Evolutionary conservation across 1,140 invertebrate species (phyloP), one percentile per base, ranked within the genome.

Genomic region (Lasaia peninsularis): DNA sequence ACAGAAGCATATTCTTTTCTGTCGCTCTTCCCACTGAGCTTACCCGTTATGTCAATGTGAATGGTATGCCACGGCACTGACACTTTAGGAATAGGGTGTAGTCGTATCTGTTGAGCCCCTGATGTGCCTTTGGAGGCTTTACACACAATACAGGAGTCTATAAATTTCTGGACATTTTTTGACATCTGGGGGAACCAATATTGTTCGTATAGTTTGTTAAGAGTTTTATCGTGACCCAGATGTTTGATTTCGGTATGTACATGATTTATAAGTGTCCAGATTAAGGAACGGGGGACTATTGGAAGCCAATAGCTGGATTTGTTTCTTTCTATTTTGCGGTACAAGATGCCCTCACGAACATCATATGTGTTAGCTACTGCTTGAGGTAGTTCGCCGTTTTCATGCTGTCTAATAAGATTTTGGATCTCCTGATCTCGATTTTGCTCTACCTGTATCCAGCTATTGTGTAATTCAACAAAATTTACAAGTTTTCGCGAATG

Each of bases 181-280:
- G 59, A 31, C 63, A 65, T 65, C 16, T 62, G 48, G 0, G 59
- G 63, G n/a, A 65, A 65, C 63, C 63, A 65, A 53, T 65, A 65
- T 18, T 59, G 63, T 24, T 65, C 59, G 18, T 62, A 65, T 28
- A 65, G 14, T 16, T 62, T 65, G 24, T 62, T 48, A 10, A 56
- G 35, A 2, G 54, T 56, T 56, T 44, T 48, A 2, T 56, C 54
- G 31, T 14, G 20, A 9, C 62, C 62, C 9, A 60, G 48, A 31
- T 52, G 62, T 44, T 59, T 35, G 1, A 65, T 54, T 34, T 65
- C 63, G 1, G 28, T 58, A 11, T 65, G 63, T 0, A 65, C 21
- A 28, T 61, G 58, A 31, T 54, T 65, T 6, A 66, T 62, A 2
- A 66, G 49, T 2, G 64, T 53, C 60, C 60, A 62, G n/a, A 48